Evolutionary conservation across 1,140 invertebrate species (phyloP), one percentile per base, ranked within the genome.

Genomic region (Drosophila sproati): DNA sequence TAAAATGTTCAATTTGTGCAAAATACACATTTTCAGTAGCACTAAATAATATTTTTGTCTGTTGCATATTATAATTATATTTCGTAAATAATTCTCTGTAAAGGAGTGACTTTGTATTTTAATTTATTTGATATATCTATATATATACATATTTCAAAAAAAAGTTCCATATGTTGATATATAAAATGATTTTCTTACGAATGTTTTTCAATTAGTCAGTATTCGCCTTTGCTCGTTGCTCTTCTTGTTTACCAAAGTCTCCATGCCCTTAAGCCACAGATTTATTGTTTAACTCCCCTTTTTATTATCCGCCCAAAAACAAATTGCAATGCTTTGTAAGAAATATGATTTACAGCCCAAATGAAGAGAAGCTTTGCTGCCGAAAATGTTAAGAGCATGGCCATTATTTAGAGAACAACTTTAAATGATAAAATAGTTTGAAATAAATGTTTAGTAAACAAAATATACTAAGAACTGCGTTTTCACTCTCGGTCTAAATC

Each of bases 371-470:
- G 71, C 41, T 56, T 62, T 10, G 37, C 45, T 41, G 10, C 39
- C 2, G 10, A 29, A 68, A 50, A 72, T 71, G 68, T 76, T 76
- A 78, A 75, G 55, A 76, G 43, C 73, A 31, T 50, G 51, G 34
- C 57, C 57, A 78, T 78, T 76, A 76, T 78, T 78, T 76, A 60
- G 64, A 5, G 31, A 60, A 64, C 64, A 69, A 70, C 47, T 77
- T 77, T 74, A 61, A 61, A 37, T 55, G 20, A 31, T 56, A 51
- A 67, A 51, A 48, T 28, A 45, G 52, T 54, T 34, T 41, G 48
- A 67, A 76, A 62, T 56, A 47, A 20, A 20, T 20, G 20, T 20
- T 20, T 20, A 0, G 61, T 64, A 73, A 68, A 75, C 66, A 70
- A 59, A 64, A 59, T 69, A 45, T 39, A 74, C 35, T 59, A 61